A percentile compares a stretch with the other conserved stretches of the same genome.
These are phyloP conservation scores for Tetheella fluctuosa DNA, from an alignment of 2,888 invertebrate species.

Conservation along the genomic window DNA sequence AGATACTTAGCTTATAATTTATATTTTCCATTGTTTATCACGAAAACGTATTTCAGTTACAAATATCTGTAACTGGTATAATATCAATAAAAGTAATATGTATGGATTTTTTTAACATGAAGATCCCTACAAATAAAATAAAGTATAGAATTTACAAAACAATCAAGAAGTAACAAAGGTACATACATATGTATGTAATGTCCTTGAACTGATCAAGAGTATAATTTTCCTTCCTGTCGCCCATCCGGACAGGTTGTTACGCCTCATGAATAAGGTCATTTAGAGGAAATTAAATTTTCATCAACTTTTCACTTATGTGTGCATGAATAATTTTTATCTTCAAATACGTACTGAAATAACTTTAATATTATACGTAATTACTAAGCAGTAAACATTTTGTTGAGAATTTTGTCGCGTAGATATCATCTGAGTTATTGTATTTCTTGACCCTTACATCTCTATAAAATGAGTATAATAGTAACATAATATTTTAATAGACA, in stretches of 20 bases:
- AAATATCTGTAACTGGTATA: not conserved
- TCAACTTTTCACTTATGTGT: conserved; percentile 23
- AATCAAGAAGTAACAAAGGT: not conserved
- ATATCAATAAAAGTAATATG: too few relatives aligned
- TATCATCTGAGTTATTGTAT: too few relatives aligned
- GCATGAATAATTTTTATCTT: not conserved
- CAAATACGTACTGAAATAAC: not conserved
- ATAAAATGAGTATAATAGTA: too few relatives aligned
- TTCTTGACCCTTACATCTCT: too few relatives aligned
- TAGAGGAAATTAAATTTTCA: conserved; percentile 48
- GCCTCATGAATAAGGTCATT: conserved; percentile 54
- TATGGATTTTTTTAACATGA: too few relatives aligned
- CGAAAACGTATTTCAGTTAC: conserved; percentile 9
- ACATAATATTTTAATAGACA: too few relatives aligned
- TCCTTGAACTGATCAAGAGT: conserved; percentile 34
- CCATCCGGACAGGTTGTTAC: conserved; percentile 51
- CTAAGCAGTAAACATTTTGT: too few relatives aligned
- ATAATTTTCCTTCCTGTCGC: conserved; percentile 43
- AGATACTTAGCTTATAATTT: not conserved
- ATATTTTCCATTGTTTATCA: conserved; percentile 16
- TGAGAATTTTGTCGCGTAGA: too few relatives aligned
- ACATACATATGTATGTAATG: not conserved
- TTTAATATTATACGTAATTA: not conserved
- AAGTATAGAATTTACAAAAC: conserved; percentile 3
- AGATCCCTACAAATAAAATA: not conserved